These are phyloP conservation scores for Taphrorychus bicolor DNA, from an alignment of 2,888 invertebrate species.

Conservation along the genomic window DNA sequence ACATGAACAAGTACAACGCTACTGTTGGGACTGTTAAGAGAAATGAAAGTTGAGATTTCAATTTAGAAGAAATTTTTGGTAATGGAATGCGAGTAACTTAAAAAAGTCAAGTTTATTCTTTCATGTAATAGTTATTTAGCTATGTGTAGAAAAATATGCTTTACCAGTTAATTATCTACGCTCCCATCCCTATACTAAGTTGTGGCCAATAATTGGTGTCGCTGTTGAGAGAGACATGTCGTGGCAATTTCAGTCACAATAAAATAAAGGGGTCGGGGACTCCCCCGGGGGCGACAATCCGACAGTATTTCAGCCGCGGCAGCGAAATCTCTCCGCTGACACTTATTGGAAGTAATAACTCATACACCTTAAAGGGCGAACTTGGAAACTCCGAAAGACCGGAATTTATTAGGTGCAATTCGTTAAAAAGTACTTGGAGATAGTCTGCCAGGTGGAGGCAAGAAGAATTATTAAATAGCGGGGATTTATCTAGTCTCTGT, in stretches of 20 bases:
- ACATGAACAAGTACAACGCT: too few relatives aligned
- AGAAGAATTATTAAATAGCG: neutral
- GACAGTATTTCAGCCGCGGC: constrained; percentile 18
- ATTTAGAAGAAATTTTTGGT: too few relatives aligned
- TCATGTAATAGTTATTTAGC: too few relatives aligned
- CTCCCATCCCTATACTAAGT: neutral
- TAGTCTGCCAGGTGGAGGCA: neutral
- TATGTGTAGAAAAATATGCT: too few relatives aligned
- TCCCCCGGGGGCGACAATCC: neutral
- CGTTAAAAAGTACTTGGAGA: constrained; percentile 68
- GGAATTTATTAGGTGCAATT: constrained; percentile 72
- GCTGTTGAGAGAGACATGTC: neutral
- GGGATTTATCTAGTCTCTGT: neutral
- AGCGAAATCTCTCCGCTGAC: constrained; percentile 28
- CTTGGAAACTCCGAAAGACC: constrained; percentile 72
- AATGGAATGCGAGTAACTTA: too few relatives aligned
- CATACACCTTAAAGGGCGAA: constrained; percentile 70
- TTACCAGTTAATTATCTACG: too few relatives aligned
- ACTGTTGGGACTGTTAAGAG: too few relatives aligned
- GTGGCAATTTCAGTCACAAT: neutral
- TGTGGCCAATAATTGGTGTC: neutral
- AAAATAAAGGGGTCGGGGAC: neutral
- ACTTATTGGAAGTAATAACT: constrained; percentile 35
- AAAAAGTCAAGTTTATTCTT: too few relatives aligned
- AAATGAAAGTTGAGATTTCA: too few relatives aligned